Base-by-base conservation (phyloP, 1,140 invertebrate genomes). In the Neodiprion pinetum region DNA sequence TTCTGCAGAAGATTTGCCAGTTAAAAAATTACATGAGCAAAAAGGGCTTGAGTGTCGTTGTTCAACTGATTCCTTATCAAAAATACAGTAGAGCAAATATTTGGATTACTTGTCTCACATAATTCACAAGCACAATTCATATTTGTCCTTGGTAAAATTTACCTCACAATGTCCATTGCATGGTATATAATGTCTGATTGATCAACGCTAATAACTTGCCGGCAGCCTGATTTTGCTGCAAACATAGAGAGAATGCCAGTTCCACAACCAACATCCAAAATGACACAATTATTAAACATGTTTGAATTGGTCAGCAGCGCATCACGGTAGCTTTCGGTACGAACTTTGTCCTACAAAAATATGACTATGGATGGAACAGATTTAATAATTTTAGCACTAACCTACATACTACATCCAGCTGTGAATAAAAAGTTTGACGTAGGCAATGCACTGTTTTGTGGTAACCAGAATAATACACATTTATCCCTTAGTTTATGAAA, bases 201-300 rank as follows among this genome's bases (percentile, higher is more conserved):
- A 91, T 98, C 96, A 48, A 99, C 93, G 67, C 96, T 98, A 83
- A 97, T 96, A 9, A 99, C 97, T 89, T 94, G 94, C 67, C 92
- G 92, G 67, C 97, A 97, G 48, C 98, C 98, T 73, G 97, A 97
- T 88, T 96, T 94, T 17, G 97, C 97, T 84, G 96, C 96, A 90
- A 98, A 98, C 91, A 99, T 94, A 21, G 97, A 98, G 10, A 99
- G 89, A 82, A 99, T 99, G 47, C 94, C 97, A 48, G 98, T 99
- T 1, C 98, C 98, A 87, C 97, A 98, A 14, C 98, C 98, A 72
- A 99, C 94, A 90, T 99, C 98, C 80, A 99, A 89, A 61, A 99
- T 96, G 7, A 92, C 88, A 88, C 98, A 98, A 73, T 93, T 92
- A 77, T 89, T 89, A 72, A 96, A 91, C 69, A 89, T 86, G 47